A percentile compares a stretch with the other conserved stretches of the same genome.
These are phyloP conservation scores for Drosophila gunungcola DNA, from an alignment of 1,140 invertebrate genomes.

Conservation along the genomic window DNA sequence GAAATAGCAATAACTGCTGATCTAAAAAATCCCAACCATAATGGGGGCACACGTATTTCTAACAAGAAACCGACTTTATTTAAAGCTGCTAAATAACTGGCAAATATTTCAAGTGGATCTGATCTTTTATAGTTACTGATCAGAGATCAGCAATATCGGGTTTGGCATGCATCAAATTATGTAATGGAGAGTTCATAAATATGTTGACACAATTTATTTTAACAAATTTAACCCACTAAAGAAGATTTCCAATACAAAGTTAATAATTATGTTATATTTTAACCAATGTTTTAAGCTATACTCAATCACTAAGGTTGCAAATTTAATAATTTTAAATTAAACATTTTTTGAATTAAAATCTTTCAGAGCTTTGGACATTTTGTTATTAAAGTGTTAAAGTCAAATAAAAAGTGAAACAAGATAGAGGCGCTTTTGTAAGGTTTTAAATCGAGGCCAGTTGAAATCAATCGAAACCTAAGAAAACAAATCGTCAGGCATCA, in stretches of 20 bases:
- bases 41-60: conserved; percentile 60
- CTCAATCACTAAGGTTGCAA: background rate
- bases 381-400: conserved; percentile 22
- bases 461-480: conserved; percentile 13
- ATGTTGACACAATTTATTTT: conserved; percentile 11
- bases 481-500: conserved; percentile 41
- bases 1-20: conserved; percentile 77
- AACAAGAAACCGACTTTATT: conserved; percentile 1
- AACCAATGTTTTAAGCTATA: too few species aligned
- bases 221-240: conserved; percentile 21
- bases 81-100: conserved; percentile 29
- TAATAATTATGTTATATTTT: too few species aligned
- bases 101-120: background rate
- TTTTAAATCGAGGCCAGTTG: conserved; percentile 22
- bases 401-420: conserved; percentile 20
- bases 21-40: conserved; percentile 85
- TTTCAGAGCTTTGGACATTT: background rate
- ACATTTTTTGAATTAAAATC: background rate
- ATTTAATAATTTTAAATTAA: background rate
- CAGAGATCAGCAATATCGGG: background rate
- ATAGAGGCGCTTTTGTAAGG: conserved; percentile 38
- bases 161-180: background rate
- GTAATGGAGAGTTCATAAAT: conserved; percentile 28
- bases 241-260: too few species aligned
- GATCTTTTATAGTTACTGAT: conserved; percentile 37